These are phyloP conservation scores for Aplodontia rufa DNA, from an alignment of 2,113 vertebrate genomes.

Conservation along the genomic window DNA sequence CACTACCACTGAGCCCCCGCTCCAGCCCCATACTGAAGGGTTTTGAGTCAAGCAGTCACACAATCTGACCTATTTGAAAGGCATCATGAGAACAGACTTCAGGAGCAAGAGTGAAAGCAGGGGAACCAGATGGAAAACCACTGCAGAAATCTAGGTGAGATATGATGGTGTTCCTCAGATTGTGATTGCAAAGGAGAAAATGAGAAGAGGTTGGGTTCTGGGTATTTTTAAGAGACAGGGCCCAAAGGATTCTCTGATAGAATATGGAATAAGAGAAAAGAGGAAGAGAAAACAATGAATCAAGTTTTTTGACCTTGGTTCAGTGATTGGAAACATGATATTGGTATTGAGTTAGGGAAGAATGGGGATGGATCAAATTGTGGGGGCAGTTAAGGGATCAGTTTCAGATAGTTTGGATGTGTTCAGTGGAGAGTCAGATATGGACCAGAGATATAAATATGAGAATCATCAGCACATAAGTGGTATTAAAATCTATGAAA, in stretches of 20 bases:
- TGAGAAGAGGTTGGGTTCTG: not conserved
- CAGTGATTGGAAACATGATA: not conserved
- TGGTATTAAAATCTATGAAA: not conserved
- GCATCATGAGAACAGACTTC: not conserved
- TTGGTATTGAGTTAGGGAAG: not conserved
- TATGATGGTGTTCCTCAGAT: not conserved
- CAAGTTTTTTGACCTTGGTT: not conserved
- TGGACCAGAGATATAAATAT: not conserved
- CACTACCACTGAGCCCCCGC: no score
- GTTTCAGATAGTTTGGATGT: not conserved
- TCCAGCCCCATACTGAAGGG: no score
- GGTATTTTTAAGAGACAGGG: not conserved
- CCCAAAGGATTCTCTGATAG: not conserved
- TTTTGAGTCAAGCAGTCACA: not conserved
- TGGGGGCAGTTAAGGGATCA: not conserved
- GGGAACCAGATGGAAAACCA: not conserved
- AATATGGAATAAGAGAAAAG: not conserved
- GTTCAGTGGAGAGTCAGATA: not conserved
- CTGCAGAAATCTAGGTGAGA: not conserved
- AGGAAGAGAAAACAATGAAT: not conserved
- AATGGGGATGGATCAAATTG: not conserved
- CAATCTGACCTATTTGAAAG: slow-evolving; percentile 11
- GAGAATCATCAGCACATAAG: not conserved
- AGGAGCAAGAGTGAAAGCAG: not conserved
- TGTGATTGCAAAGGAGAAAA: not conserved